Evolutionary conservation across 2,797 vertebrate genomes (phyloP).

Genomic region (Meda fulgida): DNA sequence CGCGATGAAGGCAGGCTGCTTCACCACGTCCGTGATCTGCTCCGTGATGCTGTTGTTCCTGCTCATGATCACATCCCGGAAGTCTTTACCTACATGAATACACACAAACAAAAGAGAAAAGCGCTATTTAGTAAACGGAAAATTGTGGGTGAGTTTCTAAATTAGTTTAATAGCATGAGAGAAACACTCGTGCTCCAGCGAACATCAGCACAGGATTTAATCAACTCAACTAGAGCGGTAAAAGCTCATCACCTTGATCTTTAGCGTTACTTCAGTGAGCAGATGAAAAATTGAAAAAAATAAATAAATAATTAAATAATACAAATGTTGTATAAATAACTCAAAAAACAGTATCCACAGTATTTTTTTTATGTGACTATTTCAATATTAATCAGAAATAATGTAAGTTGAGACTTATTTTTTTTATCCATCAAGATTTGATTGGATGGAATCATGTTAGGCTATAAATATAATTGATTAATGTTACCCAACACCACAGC

Average conservation of each 20-base stretch:
- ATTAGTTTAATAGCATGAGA: slow-evolving; percentile 26
- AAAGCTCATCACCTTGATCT: slow-evolving; percentile 41
- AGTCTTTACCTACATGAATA: slow-evolving; percentile 82
- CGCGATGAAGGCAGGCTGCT: slow-evolving; percentile 98
- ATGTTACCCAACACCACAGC: neutral
- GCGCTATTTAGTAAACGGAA: neutral
- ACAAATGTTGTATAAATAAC: neutral
- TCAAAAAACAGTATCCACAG: neutral
- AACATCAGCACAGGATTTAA: slow-evolving; percentile 32
- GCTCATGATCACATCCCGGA: slow-evolving; percentile 95
- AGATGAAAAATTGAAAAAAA: slow-evolving; percentile 10
- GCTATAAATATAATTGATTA: neutral
- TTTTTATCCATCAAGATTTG: neutral
- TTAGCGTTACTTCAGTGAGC: slow-evolving; percentile 29
- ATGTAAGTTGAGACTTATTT: neutral
- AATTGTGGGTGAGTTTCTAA: neutral
- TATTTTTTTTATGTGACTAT: neutral
- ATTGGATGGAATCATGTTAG: neutral
- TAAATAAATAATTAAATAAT: neutral
- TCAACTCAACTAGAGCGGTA: slow-evolving; percentile 43
- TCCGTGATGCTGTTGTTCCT: slow-evolving; percentile 98
- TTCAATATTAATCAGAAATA: neutral
- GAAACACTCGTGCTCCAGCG: slow-evolving; percentile 20
- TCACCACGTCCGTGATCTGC: slow-evolving; percentile 98
- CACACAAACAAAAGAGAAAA: slow-evolving; percentile 43